phyloP scores from a whole-genome alignment of 2,888 invertebrate genomes.

The Seira sanloemensis region DNA sequence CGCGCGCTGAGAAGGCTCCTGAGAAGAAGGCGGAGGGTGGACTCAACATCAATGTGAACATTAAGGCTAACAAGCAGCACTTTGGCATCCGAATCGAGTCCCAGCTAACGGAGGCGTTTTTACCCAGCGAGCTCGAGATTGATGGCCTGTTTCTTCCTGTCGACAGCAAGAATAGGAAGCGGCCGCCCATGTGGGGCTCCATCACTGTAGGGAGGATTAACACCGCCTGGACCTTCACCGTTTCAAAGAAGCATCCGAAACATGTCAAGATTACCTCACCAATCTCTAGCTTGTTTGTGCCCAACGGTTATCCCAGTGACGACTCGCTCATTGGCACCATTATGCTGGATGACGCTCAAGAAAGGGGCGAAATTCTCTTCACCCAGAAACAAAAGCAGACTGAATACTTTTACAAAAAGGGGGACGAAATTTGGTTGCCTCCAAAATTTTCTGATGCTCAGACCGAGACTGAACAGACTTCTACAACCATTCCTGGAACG shows the following conservation, averaged over 20 bases:
- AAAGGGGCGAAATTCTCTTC: neutral
- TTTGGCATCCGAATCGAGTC: neutral
- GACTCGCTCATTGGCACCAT: conserved; percentile 4
- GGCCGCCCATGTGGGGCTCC: neutral
- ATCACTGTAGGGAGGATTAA: neutral
- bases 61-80: neutral
- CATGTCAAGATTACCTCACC: neutral
- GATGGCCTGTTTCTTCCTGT: neutral
- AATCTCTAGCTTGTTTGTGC: neutral
- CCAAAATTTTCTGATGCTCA: neutral
- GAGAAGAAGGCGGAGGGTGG: neutral
- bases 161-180: neutral
- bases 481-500: neutral
- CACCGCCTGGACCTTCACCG: neutral
- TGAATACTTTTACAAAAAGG: conserved; percentile 12
- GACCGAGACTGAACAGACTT: neutral
- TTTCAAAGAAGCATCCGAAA: neutral
- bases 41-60: neutral
- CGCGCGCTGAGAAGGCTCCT: neutral
- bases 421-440: conserved; percentile 18
- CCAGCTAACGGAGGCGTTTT: neutral
- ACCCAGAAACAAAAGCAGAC: neutral
- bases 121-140: neutral
- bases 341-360: neutral
- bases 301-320: neutral